Conservation (phyloP, 2,113 vertebrate species). For the Leiothrix lutea region DNA sequence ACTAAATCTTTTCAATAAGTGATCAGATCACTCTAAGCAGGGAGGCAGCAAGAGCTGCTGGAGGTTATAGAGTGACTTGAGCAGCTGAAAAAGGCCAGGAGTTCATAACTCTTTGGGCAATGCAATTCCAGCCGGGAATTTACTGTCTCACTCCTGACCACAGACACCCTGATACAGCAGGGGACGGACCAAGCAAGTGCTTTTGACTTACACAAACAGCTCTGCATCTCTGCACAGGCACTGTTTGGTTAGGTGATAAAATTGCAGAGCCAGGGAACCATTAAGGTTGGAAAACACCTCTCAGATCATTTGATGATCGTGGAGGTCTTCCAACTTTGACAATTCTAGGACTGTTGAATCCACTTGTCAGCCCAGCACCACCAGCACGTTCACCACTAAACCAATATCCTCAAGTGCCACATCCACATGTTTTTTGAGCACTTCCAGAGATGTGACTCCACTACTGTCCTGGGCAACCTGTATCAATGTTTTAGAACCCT, state of each 20-base stretch:
- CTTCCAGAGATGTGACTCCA: not conserved
- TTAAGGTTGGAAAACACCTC: not conserved
- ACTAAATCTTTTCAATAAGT: not conserved
- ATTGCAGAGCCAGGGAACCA: not conserved
- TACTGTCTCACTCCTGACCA: rapidly evolving
- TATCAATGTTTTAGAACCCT: not conserved
- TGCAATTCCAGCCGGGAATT: not conserved
- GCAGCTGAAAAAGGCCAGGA: not conserved
- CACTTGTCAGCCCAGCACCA: not conserved
- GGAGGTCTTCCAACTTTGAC: not conserved
- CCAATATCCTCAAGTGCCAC: not conserved
- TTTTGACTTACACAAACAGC: not conserved
- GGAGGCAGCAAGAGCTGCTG: not conserved
- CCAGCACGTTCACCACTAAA: not conserved
- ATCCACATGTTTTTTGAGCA: not conserved
- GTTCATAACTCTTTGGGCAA: not conserved
- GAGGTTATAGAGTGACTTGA: not conserved
- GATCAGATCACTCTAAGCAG: not conserved
- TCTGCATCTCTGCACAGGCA: not conserved
- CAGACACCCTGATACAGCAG: rapidly evolving
- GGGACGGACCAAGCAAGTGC: not conserved
- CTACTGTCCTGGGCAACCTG: not conserved
- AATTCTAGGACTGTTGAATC: not conserved
- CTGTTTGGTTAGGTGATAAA: not conserved
- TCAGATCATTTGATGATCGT: not conserved